These are phyloP conservation scores for Struthio camelus DNA, from an alignment of 2,113 vertebrate species.

Conservation along the genomic window DNA sequence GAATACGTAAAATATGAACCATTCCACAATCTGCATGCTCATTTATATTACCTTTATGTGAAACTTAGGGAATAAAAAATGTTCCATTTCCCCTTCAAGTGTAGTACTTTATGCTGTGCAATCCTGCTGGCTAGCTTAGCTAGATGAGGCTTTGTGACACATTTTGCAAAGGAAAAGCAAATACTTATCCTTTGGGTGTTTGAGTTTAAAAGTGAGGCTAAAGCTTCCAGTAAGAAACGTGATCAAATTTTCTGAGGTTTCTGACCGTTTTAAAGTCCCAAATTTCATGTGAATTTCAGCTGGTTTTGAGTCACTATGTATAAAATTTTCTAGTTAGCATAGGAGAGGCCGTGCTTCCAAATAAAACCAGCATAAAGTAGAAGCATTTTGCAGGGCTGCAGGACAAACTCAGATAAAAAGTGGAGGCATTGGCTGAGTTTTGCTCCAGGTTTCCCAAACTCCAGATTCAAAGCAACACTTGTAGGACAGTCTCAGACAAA, in stretches of 20 bases:
- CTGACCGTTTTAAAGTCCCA: not conserved
- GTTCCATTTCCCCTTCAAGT: slow-evolving; percentile 64
- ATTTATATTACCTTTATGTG: slow-evolving; percentile 64
- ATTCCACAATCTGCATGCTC: slow-evolving; percentile 66
- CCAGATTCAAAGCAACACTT: not conserved
- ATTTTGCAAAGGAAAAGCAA: not conserved
- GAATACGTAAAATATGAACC: slow-evolving; percentile 69
- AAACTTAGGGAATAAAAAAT: slow-evolving; percentile 72
- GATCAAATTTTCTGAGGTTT: not conserved
- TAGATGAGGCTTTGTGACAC: not conserved
- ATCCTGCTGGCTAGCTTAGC: not conserved
- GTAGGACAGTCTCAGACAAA: not conserved
- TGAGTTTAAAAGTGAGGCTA: not conserved
- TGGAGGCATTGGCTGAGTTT: not conserved
- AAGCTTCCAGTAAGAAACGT: not conserved
- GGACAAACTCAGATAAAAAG: not conserved
- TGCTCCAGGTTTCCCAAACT: not conserved
- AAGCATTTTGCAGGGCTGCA: not conserved
- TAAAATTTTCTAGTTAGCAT: not conserved
- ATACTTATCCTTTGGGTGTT: not conserved
- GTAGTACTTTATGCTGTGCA: not conserved
- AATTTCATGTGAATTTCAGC: not conserved
- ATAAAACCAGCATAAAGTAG: not conserved
- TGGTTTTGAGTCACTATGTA: not conserved
- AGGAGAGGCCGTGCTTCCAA: not conserved